Base-by-base conservation (phyloP, 2,888 invertebrate species). In the Ditylenchus weischeri region DNA sequence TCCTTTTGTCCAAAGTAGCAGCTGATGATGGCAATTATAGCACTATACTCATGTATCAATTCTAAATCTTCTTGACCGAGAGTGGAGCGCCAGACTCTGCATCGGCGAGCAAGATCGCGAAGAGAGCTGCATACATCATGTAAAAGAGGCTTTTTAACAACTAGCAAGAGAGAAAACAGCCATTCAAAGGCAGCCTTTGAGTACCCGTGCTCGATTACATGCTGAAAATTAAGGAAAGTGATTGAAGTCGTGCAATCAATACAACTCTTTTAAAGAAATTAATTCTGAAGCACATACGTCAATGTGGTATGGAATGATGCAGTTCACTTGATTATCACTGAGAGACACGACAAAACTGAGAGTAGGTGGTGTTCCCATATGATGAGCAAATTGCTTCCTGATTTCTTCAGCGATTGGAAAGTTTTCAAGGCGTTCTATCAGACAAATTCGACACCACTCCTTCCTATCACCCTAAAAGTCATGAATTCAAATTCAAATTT, bases 101-200 rank as follows among this genome's bases (percentile, higher is more conserved):
- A 89, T 72, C 85, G 85, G 77, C 89, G 87, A 19, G 89, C 88
- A 71, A 90, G 83, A 57, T 86, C 85, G 73, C 90, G 86, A 60
- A 90, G 82, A 69, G 87, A 85, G 51, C 88, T 87, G 79, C 87
- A 88, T n/a, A 88, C 87, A 69, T 89, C 89, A 1, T 90, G 89
- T 57, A 87, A 85, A 11, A 90, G 83, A 0, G 90, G 90, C 69
- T 88, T 86, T 78, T 89, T 88, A 48, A 89, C 83, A 71, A 88
- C 87, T 8, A 87, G 87, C 60, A 90, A 81, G 60, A 90, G 84
- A 0, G 89, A 87, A 84, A 89, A 90, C 35, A 90, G 85, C 90
- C 90, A 90, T 59, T 76, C 72, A 21, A 72, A 66, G n/a, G 69
- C 49, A 23, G 76, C 57, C 18, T 68, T 64, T 0, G 66, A 65